A percentile compares a stretch with the other conserved stretches of the same genome.
These are phyloP conservation scores for Cryptosula pallasiana DNA, from an alignment of 2,888 invertebrate species.

Conservation along the genomic window DNA sequence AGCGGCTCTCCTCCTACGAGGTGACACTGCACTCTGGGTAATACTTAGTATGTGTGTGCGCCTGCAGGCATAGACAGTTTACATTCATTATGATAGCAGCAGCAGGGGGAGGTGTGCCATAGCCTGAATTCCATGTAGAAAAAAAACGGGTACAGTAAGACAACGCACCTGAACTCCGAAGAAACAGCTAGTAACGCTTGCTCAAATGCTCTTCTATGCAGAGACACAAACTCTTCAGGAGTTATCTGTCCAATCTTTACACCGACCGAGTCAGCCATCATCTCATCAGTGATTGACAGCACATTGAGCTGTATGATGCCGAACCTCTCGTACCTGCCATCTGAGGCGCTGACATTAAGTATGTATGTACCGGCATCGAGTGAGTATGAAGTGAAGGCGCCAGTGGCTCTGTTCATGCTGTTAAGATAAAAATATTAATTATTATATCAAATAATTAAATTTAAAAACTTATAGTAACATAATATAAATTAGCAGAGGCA, in stretches of 20 bases:
- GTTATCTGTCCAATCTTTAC: slow-evolving; percentile 76
- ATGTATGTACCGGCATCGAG: slow-evolving; percentile 67
- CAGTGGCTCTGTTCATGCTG: neutral
- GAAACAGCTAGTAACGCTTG: slow-evolving; percentile 60
- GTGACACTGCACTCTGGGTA: neutral
- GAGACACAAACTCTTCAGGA: slow-evolving; percentile 77
- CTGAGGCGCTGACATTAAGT: slow-evolving; percentile 58
- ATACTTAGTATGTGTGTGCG: slow-evolving; percentile 13
- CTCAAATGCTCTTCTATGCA: slow-evolving; percentile 77
- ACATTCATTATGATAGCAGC: too few species aligned
- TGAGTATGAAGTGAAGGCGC: slow-evolving; percentile 5
- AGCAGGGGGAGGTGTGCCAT: too few species aligned
- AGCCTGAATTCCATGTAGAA: too few species aligned
- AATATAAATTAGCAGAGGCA: too few species aligned
- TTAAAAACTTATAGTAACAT: too few species aligned
- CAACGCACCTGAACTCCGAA: slow-evolving; percentile 17
- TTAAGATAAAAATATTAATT: too few species aligned
- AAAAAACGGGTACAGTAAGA: neutral
- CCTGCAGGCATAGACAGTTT: neutral
- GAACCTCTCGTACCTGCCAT: slow-evolving; percentile 56
- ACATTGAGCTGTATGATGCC: slow-evolving; percentile 71
- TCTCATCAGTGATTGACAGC: slow-evolving; percentile 72
- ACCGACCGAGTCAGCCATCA: slow-evolving; percentile 78
- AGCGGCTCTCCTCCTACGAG: neutral
- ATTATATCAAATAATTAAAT: too few species aligned